These are phyloP conservation scores for Sympetrum striolatum DNA, from an alignment of 2,888 invertebrate species.

Conservation along the genomic window DNA sequence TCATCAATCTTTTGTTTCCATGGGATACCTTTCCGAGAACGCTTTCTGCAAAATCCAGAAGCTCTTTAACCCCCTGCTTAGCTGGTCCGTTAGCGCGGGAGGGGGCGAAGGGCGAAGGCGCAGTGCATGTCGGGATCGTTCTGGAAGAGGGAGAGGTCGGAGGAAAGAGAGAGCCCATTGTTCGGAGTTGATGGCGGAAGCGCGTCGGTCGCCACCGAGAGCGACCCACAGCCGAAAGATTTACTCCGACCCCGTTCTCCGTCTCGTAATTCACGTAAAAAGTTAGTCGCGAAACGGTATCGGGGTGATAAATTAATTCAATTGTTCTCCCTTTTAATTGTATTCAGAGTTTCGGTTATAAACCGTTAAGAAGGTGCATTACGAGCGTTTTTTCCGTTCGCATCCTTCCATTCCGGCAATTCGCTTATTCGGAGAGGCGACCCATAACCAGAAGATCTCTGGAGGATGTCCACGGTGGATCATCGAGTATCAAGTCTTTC, in stretches of 20 bases:
- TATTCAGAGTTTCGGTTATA: neutral
- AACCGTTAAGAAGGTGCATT: too few relatives aligned
- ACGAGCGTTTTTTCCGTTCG: too few relatives aligned
- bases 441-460: too few relatives aligned
- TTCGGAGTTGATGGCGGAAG: neutral
- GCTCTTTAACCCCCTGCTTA: neutral
- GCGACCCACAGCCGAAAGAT: neutral
- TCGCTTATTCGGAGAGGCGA: too few relatives aligned
- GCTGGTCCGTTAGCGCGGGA: neutral
- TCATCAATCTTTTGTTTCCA: too few relatives aligned
- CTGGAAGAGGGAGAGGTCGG: neutral
- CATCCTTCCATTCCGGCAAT: too few relatives aligned
- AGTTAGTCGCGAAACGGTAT: neutral
- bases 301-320: neutral
- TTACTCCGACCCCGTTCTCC: neutral
- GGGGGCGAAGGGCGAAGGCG: neutral
- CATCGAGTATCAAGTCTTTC: too few relatives aligned
- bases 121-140: neutral
- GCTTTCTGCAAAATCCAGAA: neutral
- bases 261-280: neutral
- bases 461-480: too few relatives aligned
- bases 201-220: neutral
- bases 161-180: neutral
- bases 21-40: too few relatives aligned
- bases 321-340: neutral